Percentiles rank a stretch among this genome's conserved stretches.
These are phyloP conservation scores for Helicoverpa armigera DNA, from an alignment of 1,140 invertebrate species.

Conservation along the genomic window DNA sequence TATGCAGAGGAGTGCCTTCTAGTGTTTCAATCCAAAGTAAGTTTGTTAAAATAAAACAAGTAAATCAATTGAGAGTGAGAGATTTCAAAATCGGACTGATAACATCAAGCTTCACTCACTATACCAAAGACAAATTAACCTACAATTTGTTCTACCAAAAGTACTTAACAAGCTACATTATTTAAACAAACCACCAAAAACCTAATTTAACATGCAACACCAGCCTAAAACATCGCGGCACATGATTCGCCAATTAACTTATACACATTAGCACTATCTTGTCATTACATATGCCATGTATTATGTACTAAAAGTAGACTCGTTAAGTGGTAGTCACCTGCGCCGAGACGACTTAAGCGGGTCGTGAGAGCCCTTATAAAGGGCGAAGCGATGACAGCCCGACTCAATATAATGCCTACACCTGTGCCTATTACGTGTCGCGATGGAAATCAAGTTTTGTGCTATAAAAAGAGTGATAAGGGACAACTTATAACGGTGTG, in stretches of 20 bases:
- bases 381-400: conserved; percentile 59
- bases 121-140: no score
- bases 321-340: conserved; percentile 61
- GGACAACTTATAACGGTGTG: conserved; percentile 26
- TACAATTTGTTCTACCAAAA: no score
- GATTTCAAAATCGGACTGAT: no score
- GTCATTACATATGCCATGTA: conserved; percentile 19
- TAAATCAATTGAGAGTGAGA: no score
- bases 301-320: conserved; percentile 39
- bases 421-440: conserved; percentile 51
- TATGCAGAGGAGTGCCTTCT: no score
- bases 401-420: conserved; percentile 57
- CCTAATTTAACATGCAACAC: neutral
- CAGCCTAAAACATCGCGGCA: neutral
- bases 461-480: conserved; percentile 23
- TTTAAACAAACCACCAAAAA: neutral
- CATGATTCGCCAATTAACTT: neutral
- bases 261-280: conserved; percentile 30
- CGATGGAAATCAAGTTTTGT: conserved; percentile 33
- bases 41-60: no score
- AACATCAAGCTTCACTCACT: no score
- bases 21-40: no score
- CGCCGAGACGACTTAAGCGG: conserved; percentile 55
- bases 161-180: neutral
- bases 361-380: conserved; percentile 61